Conservation (phyloP, 2,113 vertebrate genomes). For the Anarhynchus alexandrinus region DNA sequence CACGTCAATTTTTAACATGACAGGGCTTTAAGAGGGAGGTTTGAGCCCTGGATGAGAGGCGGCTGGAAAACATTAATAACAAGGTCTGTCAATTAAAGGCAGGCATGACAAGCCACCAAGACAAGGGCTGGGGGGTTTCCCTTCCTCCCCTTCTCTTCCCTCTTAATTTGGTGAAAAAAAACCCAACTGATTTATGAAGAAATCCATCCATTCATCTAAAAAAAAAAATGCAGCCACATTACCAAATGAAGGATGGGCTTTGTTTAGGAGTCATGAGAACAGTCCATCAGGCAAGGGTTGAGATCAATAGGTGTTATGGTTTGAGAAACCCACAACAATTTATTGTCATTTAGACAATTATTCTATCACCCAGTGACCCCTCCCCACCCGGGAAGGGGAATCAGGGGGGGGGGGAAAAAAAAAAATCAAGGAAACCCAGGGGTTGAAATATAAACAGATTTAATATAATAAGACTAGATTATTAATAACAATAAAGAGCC, state of each 20-base stretch:
- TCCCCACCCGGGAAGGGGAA: too few species aligned
- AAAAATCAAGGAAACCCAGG: too few species aligned
- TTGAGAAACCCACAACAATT: too few species aligned
- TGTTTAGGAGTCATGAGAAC: not conserved
- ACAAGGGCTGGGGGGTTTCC: not conserved
- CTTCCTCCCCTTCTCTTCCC: not conserved
- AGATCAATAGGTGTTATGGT: not conserved
- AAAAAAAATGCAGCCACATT: not conserved
- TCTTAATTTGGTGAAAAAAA: not conserved
- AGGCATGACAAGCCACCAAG: slow-evolving; percentile 42
- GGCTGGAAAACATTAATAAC: slow-evolving; percentile 70
- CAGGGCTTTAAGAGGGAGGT: slow-evolving; percentile 63
- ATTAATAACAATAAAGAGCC: too few species aligned
- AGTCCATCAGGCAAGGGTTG: not conserved
- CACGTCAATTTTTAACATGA: slow-evolving; percentile 72
- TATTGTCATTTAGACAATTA: too few species aligned
- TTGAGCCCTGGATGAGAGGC: slow-evolving; percentile 58
- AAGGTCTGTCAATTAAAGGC: slow-evolving; percentile 65
- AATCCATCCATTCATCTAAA: not conserved
- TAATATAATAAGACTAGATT: too few species aligned
- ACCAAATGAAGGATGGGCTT: not conserved
- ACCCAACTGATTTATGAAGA: not conserved
- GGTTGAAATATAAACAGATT: too few species aligned
- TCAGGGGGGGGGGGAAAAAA: too few species aligned
- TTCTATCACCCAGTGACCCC: too few species aligned